Evolutionary conservation across 2,797 vertebrate genomes (phyloP), one percentile per base, ranked within the genome.

Genomic region (Miopithecus talapoin): DNA sequence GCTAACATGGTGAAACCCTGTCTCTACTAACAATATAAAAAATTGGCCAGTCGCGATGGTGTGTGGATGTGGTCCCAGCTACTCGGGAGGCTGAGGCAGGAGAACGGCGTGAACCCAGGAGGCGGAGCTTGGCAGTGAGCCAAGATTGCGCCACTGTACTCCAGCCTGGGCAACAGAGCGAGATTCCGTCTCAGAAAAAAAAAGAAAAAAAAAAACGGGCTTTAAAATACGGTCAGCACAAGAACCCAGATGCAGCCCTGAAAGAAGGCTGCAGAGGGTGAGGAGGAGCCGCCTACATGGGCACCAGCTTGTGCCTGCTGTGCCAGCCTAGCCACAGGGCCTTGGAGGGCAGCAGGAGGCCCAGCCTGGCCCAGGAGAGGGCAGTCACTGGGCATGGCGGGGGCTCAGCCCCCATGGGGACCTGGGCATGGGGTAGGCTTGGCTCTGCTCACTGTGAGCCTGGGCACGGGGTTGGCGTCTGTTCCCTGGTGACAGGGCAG

Each of bases 221-320:
- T 48, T 33, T 46, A 3, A 39, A 57, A n/a, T n/a, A 7, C 1
- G 4, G 9, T 21, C 22, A 28, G 0, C 19, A 5, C 36, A 33
- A 64, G 61, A 64, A 64, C 26, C 61, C 50, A 28, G 8, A 5
- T 4, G 5, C 9, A 17, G 14, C 3, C 72, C 59, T 0, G 1
- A n/a, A n/a, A 30, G 36, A 5, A 41, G 36, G 28, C 21, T 4
- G 8, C 41, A 5, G 1, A 0, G 1, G 28, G 46, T 3, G 0
- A 33, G 61, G 61, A 64, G 14, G 30, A 64, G 61, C n/a, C 4
- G 9, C 46, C 41, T 0, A 26, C 92, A 50, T 74, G 64, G 50
- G 41, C n/a, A 24, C 59, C 61, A 78, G 30, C 36, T 83, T 86
- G n/a, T 36, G 4, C 16, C 39, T 72, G 36, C 70, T 22, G 36